Conservation (phyloP, 2,888 invertebrate genomes). For the Fragum whitleyi region DNA sequence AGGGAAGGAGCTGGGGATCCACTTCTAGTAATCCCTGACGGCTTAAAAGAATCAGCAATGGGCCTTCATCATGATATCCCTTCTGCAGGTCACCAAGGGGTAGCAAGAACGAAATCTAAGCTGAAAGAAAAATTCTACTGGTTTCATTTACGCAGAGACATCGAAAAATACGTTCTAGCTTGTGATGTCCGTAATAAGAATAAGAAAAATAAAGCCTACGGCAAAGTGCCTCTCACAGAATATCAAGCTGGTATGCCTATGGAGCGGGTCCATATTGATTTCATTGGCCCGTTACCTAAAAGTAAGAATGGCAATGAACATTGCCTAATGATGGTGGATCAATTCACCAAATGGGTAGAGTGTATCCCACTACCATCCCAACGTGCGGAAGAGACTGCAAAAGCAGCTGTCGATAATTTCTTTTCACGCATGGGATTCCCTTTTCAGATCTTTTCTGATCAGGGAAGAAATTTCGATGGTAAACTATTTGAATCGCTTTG, state of each 20-base stretch:
- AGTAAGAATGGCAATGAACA: conserved; percentile 31
- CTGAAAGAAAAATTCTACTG: conserved; percentile 39
- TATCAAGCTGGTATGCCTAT: no score
- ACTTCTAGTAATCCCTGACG: conserved; percentile 3
- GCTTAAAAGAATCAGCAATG: not conserved
- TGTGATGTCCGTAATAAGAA: conserved; percentile 31
- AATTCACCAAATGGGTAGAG: conserved; percentile 42
- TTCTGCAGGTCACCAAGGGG: conserved; percentile 39
- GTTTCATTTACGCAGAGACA: conserved; percentile 23
- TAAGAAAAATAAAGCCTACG: conserved; percentile 28
- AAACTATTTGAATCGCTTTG: no score
- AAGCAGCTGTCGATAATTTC: no score
- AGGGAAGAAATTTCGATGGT: no score
- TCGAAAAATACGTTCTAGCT: conserved; percentile 18
- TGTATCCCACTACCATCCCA: conserved; percentile 32
- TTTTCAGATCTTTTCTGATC: no score
- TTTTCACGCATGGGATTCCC: no score
- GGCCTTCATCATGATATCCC: conserved; percentile 27
- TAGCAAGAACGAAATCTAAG: conserved; percentile 28
- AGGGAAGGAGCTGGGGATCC: not conserved
- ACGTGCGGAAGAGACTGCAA: conserved; percentile 21
- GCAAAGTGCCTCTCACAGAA: no score
- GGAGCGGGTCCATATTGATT: no score
- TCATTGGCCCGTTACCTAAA: conserved; percentile 34
- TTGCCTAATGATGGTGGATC: conserved; percentile 23